Percentiles rank a stretch among this genome's conserved stretches.
These are phyloP conservation scores for Aporophyla lueneburgensis DNA, from an alignment of 2,888 invertebrate species.

Conservation along the genomic window DNA sequence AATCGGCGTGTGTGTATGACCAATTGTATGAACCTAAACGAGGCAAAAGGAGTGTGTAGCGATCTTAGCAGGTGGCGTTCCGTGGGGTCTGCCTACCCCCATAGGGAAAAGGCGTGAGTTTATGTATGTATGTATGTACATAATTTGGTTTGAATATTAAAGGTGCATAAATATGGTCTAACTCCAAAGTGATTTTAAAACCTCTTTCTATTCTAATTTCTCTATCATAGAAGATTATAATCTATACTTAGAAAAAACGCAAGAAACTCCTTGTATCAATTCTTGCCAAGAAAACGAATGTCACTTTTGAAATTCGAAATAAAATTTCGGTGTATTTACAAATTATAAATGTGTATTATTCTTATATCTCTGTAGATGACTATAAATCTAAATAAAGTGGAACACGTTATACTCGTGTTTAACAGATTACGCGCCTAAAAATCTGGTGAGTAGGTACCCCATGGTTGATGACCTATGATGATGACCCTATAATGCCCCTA, in stretches of 20 bases:
- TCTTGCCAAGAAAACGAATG: neutral
- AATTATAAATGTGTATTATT: slow-evolving; percentile 10
- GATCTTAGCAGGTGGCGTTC: no score
- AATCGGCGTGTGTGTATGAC: no score
- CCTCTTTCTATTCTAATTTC: slow-evolving; percentile 2
- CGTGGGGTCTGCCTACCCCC: no score
- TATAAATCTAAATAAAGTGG: neutral
- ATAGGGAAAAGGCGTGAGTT: no score
- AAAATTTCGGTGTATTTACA: slow-evolving; percentile 32
- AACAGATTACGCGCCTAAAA: neutral
- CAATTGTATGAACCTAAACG: no score
- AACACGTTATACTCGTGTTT: neutral
- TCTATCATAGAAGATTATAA: slow-evolving; percentile 11
- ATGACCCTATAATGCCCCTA: neutral
- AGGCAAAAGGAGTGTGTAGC: no score
- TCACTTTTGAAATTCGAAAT: slow-evolving; percentile 46
- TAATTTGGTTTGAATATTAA: no score
- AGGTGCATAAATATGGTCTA: neutral
- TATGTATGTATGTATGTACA: no score
- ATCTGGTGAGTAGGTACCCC: slow-evolving; percentile 15
- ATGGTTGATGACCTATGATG: neutral
- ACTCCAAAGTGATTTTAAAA: neutral
- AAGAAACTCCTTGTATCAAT: neutral
- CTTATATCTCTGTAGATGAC: slow-evolving; percentile 4
- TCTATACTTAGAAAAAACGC: slow-evolving; percentile 17